These are phyloP conservation scores for Nyctibius grandis DNA, from an alignment of 2,797 vertebrate species.

Conservation along the genomic window DNA sequence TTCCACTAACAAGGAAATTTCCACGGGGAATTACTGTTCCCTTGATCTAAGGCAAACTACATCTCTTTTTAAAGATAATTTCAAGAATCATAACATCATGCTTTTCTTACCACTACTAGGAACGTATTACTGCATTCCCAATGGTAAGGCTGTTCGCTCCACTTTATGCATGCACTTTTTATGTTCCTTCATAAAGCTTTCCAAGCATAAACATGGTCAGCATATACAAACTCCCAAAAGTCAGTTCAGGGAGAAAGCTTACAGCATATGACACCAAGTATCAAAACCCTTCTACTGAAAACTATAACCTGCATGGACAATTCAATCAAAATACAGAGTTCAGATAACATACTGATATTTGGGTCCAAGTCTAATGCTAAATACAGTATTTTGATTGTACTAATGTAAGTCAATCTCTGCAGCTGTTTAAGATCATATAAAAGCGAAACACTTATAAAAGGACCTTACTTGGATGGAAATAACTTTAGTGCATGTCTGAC, in stretches of 20 bases:
- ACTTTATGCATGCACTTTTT: background rate
- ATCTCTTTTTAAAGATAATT: background rate
- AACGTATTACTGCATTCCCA: background rate
- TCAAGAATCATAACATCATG: fast-evolving
- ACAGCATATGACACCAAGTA: background rate
- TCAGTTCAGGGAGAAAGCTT: background rate
- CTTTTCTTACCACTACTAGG: background rate
- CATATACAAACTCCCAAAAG: background rate
- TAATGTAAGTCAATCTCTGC: background rate
- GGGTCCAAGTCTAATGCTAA: background rate
- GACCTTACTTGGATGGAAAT: background rate
- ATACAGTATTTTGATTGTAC: background rate
- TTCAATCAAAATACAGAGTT: background rate
- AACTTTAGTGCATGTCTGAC: background rate
- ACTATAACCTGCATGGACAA: background rate
- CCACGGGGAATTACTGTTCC: background rate
- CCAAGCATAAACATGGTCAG: background rate
- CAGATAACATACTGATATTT: background rate
- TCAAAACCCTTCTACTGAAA: background rate
- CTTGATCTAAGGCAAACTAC: background rate
- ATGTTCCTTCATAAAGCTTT: background rate
- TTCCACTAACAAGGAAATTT: background rate
- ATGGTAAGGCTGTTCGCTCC: background rate
- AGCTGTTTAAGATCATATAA: background rate
- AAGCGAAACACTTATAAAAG: background rate